Evolutionary conservation across 2,888 invertebrate species (phyloP).

Genomic region (Aphodius granarius): DNA sequence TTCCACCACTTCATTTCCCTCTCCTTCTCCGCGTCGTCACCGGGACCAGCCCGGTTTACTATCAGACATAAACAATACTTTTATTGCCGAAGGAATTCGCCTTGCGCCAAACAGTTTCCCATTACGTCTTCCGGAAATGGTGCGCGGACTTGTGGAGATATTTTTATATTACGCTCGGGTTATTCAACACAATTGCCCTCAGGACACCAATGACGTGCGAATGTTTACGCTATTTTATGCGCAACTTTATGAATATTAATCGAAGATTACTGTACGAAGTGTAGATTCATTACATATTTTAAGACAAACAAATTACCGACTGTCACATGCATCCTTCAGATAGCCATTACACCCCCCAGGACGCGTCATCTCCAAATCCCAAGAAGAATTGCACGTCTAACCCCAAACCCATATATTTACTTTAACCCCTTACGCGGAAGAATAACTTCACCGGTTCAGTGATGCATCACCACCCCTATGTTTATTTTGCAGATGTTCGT

Average conservation of each 20-base stretch:
- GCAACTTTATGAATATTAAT: neutral
- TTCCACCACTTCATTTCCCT: neutral
- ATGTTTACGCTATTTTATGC: neutral
- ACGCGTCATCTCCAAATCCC: no score
- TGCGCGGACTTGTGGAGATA: neutral
- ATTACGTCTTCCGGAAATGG: neutral
- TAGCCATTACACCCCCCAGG: no score
- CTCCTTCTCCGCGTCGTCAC: neutral
- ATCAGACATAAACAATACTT: conserved; percentile 9
- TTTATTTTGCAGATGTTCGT: conserved; percentile 86
- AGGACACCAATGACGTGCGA: neutral
- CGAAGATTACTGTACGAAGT: no score
- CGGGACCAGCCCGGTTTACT: neutral
- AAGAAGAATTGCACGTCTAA: neutral
- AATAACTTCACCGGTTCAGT: neutral
- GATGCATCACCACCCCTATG: neutral
- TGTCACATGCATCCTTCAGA: no score
- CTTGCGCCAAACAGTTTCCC: neutral
- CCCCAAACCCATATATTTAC: neutral
- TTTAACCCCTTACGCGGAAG: neutral
- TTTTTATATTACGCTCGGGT: neutral
- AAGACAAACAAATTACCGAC: no score
- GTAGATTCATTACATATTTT: no score
- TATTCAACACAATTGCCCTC: neutral
- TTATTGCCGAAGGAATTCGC: neutral